Evolutionary conservation across 2,113 vertebrate genomes (phyloP).

Genomic region (Tringa solitaria): DNA sequence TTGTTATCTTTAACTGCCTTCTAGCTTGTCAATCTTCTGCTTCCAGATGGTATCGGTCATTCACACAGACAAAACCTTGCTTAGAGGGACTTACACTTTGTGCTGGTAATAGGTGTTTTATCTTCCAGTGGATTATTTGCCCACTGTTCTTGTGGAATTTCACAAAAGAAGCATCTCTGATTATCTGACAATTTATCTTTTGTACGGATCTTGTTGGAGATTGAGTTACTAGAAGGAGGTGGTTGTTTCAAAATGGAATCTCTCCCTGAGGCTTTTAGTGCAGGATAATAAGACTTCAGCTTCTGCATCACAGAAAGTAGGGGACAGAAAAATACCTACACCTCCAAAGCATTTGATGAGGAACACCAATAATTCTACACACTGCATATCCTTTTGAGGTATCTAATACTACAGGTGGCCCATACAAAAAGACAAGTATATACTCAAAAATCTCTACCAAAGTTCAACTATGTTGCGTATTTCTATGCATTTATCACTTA

Average conservation of each 20-base stretch:
- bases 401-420: neutral
- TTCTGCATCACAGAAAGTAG: neutral
- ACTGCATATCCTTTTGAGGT: neutral
- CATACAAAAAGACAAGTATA: too few species aligned
- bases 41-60: conserved; percentile 69
- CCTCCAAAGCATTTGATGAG: neutral
- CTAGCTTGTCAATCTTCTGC: conserved; percentile 67
- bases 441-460: neutral
- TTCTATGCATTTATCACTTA: neutral
- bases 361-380: neutral
- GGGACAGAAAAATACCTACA: neutral
- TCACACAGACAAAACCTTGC: conserved; percentile 61
- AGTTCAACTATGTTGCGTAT: neutral
- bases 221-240: conserved; percentile 56
- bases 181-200: conserved; percentile 70
- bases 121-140: conserved; percentile 66
- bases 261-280: conserved; percentile 37
- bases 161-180: conserved; percentile 59
- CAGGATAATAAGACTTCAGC: conserved; percentile 23
- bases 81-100: conserved; percentile 68
- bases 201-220: conserved; percentile 55
- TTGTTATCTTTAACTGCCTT: conserved; percentile 70
- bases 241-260: conserved; percentile 29
- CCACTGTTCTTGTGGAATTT: conserved; percentile 52
- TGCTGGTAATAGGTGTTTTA: conserved; percentile 66